These are phyloP conservation scores for Diabrotica balteata DNA, from an alignment of 2,888 invertebrate species.

Conservation along the genomic window DNA sequence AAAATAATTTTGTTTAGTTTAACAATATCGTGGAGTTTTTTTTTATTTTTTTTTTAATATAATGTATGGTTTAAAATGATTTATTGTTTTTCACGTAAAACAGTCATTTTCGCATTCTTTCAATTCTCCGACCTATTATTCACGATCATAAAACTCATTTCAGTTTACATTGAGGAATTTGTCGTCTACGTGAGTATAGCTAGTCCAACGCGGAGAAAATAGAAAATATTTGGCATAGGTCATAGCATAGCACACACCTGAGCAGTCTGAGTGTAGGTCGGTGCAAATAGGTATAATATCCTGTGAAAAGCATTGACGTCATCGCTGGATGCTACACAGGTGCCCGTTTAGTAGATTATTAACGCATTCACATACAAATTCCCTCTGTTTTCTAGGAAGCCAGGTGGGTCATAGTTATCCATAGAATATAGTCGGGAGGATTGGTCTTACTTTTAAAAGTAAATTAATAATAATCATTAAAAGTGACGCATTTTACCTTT, in stretches of 20 bases:
- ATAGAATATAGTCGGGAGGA: background rate
- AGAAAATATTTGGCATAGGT: constrained; percentile 9
- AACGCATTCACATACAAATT: constrained; percentile 3
- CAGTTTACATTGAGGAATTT: too few relatives aligned
- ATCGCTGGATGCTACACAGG: background rate
- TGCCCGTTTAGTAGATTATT: background rate
- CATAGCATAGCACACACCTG: constrained; percentile 1
- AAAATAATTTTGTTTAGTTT: too few relatives aligned
- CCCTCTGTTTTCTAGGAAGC: background rate
- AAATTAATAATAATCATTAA: too few relatives aligned
- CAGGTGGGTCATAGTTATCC: background rate
- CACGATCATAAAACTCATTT: too few relatives aligned
- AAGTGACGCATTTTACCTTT: too few relatives aligned
- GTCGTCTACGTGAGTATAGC: background rate
- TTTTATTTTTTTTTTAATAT: too few relatives aligned
- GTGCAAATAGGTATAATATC: background rate
- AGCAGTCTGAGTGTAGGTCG: constrained; percentile 6
- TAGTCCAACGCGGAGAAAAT: constrained; percentile 1
- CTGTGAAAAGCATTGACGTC: constrained; percentile 6
- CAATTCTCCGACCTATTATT: too few relatives aligned
- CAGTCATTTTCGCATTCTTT: too few relatives aligned
- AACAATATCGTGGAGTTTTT: too few relatives aligned
- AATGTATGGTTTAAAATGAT: too few relatives aligned
- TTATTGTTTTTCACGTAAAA: too few relatives aligned
- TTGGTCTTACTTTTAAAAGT: background rate